Base-by-base conservation (phyloP, 2,113 vertebrate genomes). In the Penelope pileata region DNA sequence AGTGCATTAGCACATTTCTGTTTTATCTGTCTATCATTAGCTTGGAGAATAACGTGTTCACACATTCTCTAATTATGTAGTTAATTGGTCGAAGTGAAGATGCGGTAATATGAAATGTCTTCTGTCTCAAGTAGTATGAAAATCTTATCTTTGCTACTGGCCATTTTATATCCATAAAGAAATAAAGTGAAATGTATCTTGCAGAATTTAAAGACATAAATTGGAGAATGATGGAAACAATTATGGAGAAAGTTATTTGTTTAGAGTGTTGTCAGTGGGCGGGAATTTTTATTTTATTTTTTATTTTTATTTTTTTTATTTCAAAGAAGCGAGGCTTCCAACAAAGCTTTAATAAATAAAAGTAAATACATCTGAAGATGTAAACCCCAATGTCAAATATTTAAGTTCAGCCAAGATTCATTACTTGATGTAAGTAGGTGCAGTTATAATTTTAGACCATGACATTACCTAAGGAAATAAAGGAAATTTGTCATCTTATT, bases 1-100 rank as follows among this genome's bases (percentile, higher is more conserved):
- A 83, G 58, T 59, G 7, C 67, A 92, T 90, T 88, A 92, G 26
- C 58, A 76, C 74, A 68, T 92, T 95, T 79, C 53, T 69, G 45
- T 40, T 93, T 75, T 69, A 92, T 91, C 83, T 77, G 27, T 64
- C 70, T 85, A 4, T 72, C 67, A 75, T 90, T 78, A 78, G 45
- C 30, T 32, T 92, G 86, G 67, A 94, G 63, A 51, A 60, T n/a
- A 70, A 5, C 19, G 43, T 48, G 22, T 88, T 93, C 72, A 85
- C 47, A 76, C 23, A 45, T 93, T 91, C 66, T 54, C 62, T 87
- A 93, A 86, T 53, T 93, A 67, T 4, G 7, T 79, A 50, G 15
- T 47, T 95, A 95, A 83, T 60, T 75, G 12, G 16, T 67, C 60
- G 60, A 76, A 56, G 23, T 82, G 53, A 90, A 88, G 58, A 51